A percentile compares a stretch with the other conserved stretches of the same genome.
phyloP scores from a whole-genome alignment of 2,797 vertebrate species.

The Urocyon cinereoargenteus region DNA sequence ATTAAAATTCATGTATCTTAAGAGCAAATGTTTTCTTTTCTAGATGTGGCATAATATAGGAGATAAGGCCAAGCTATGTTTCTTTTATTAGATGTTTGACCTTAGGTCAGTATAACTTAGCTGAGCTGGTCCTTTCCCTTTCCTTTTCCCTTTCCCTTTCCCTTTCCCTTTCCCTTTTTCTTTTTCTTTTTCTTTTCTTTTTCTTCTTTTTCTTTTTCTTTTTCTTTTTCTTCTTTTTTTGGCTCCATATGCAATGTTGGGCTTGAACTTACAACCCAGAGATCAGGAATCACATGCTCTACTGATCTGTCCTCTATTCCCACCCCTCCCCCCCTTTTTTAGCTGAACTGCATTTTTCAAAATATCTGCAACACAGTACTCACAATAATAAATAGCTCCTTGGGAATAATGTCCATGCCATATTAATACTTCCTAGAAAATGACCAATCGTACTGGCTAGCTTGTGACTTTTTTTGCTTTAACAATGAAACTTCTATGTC shows the following conservation, averaged over 20 bases:
- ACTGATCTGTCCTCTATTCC: no score
- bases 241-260: neutral
- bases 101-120: neutral
- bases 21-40: neutral
- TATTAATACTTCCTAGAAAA: conserved; percentile 10
- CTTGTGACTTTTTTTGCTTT: neutral
- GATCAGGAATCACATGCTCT: neutral
- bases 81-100: conserved; percentile 1
- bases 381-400: neutral
- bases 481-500: neutral
- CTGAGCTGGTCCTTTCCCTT: neutral
- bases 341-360: neutral
- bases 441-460: neutral
- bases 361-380: neutral
- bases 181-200: neutral
- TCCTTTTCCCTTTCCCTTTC: no score
- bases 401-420: neutral
- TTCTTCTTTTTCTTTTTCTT: no score
- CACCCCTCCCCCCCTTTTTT: neutral
- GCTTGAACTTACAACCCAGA: neutral
- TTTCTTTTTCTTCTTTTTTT: neutral
- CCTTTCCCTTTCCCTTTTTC: no score
- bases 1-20: neutral
- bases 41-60: neutral
- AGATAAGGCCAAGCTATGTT: neutral